Base-by-base conservation (phyloP, 2,888 invertebrate genomes). In the Thera britannica region DNA sequence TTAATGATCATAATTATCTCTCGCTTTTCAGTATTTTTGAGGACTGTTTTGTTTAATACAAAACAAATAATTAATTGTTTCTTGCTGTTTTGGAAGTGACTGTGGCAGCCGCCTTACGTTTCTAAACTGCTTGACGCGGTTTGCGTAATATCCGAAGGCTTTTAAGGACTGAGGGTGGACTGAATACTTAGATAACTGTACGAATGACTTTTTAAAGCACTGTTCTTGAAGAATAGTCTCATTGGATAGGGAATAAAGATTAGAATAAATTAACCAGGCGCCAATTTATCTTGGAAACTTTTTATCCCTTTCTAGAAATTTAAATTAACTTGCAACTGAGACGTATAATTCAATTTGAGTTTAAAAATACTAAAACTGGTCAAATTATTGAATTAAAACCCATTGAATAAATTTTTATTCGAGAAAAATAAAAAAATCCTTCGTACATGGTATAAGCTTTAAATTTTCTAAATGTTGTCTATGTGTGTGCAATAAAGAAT, bases 51-150 rank as follows among this genome's bases (percentile, higher is more conserved):
- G 1, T 23, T 1, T 0, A 23, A 23, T 23, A 23, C 23, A 23
- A 23, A 23, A 23, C n/a, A n/a, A n/a, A n/a, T n/a, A n/a, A n/a
- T n/a, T n/a, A n/a, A n/a, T 23, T 23, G 6, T 12, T 7, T 38
- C 35, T 1, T 36, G 56, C 56, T 52, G 34, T 48, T 57, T 9
- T 58, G 6, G 9, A 41, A 11, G 35, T 23, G 12, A 48, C 65
- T 51, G 52, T 59, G 58, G 4, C 55, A 7, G 12, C 4, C 35
- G 52, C 36, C 55, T 61, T 44, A 48, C 62, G 62, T 54, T 58
- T 62, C 54, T 71, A 68, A 71, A 67, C 67, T 62, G 69, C 68
- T 55, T 70, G 67, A 65, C 68, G 73, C 71, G 69, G 71, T 73
- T 70, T 65, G 62, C 62, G 59, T 68, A 65, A 73, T 71, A 68